phyloP scores from a whole-genome alignment of 2,888 invertebrate species.

The Leptinotarsa haldemani region DNA sequence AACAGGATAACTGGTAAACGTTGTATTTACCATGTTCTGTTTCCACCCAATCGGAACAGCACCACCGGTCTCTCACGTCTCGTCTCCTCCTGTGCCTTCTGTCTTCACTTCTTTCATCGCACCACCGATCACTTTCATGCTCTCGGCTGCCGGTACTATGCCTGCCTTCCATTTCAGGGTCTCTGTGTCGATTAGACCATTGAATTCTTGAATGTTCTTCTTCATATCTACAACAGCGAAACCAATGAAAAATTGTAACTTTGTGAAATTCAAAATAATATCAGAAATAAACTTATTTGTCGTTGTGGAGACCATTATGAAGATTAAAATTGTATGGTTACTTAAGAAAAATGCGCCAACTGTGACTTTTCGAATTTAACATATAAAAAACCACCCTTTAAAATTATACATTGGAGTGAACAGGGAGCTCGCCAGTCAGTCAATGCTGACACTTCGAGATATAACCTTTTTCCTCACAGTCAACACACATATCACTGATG shows the following conservation, averaged over 20 bases:
- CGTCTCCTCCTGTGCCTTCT: constrained; percentile 55
- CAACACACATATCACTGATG: too few species aligned
- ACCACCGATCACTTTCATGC: constrained; percentile 56
- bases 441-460: too few species aligned
- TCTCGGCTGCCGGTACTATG: constrained; percentile 50
- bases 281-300: too few species aligned
- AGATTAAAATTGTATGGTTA: too few species aligned
- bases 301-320: too few species aligned
- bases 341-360: too few species aligned
- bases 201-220: constrained; percentile 60
- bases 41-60: constrained; percentile 69
- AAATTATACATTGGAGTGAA: too few species aligned
- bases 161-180: constrained; percentile 55
- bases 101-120: constrained; percentile 57
- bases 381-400: too few species aligned
- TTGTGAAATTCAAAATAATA: not conserved
- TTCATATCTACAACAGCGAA: constrained; percentile 57
- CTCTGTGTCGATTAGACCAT: constrained; percentile 57
- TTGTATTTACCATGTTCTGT: constrained; percentile 64
- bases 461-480: too few species aligned
- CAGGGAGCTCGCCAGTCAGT: too few species aligned
- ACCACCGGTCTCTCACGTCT: constrained; percentile 60
- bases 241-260: not conserved
- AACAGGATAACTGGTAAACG: not conserved
- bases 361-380: too few species aligned